Evolutionary conservation across 1,140 invertebrate genomes (phyloP).

Genomic region (Oryzaephilus surinamensis): DNA sequence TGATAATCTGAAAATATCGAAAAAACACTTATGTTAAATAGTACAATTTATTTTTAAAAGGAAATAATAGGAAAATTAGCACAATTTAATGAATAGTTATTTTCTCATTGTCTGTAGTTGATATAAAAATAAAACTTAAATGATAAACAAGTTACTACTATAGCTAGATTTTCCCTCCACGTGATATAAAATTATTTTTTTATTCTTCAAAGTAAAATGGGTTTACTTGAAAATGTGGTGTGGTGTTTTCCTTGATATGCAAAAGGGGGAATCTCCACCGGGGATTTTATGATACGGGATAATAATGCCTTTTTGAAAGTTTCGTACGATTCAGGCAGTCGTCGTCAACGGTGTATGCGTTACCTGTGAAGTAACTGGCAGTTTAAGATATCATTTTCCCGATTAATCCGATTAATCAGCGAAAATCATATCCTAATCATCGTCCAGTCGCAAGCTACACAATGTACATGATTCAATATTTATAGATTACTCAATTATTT

Average conservation of each 20-base stretch:
- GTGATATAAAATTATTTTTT: constrained; percentile 29
- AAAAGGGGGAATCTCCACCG: constrained; percentile 11
- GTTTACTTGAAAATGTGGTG: constrained; percentile 10
- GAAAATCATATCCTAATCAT: constrained; percentile 12
- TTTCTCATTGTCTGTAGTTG: constrained; percentile 4
- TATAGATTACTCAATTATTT: constrained; percentile 37
- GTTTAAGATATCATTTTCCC: constrained; percentile 10
- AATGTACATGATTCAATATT: constrained; percentile 34
- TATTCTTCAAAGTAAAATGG: too few species aligned
- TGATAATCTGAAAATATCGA: not conserved
- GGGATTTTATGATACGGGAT: constrained; percentile 19
- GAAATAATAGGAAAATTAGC: constrained; percentile 11
- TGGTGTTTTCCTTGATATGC: not conserved
- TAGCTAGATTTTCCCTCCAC: constrained; percentile 25
- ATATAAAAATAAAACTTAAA: constrained; percentile 5
- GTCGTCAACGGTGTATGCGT: constrained; percentile 25
- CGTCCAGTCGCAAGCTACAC: constrained; percentile 33
- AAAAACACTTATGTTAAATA: not conserved
- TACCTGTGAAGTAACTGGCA: constrained; percentile 22
- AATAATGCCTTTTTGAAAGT: constrained; percentile 12
- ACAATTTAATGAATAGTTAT: constrained; percentile 15
- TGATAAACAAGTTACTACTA: constrained; percentile 6
- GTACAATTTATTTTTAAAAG: constrained; percentile 16
- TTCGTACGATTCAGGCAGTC: constrained; percentile 14
- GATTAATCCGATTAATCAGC: not conserved